Conservation (phyloP, 2,113 vertebrate species). For the Antigone vipio region DNA sequence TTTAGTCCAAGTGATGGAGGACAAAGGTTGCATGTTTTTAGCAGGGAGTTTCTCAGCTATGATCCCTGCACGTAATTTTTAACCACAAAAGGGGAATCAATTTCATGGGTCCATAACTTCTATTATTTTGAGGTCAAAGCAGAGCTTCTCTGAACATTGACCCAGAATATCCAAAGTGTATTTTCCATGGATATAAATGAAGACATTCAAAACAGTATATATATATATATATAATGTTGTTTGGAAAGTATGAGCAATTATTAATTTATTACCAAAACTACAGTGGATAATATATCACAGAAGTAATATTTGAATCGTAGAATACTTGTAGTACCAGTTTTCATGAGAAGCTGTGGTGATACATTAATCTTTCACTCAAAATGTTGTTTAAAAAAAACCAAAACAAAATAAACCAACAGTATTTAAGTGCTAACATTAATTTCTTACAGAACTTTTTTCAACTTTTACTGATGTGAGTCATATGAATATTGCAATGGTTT, state of each 20-base stretch:
- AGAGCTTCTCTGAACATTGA: not conserved
- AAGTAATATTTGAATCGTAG: not conserved
- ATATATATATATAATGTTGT: conserved; percentile 4
- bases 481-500: not conserved
- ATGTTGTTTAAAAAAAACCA: not conserved
- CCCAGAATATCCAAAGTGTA: not conserved
- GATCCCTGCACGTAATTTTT: not conserved
- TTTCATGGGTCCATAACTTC: conserved; percentile 23
- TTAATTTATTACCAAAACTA: conserved; percentile 26
- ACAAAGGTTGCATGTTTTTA: not conserved
- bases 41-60: not conserved
- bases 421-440: not conserved
- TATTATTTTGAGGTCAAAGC: conserved; percentile 16
- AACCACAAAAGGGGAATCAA: not conserved
- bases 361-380: not conserved
- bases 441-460: not conserved
- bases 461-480: not conserved
- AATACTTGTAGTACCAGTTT: not conserved
- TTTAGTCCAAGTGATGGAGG: not conserved
- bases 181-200: not conserved
- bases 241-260: conserved; percentile 15
- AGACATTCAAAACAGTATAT: not conserved
- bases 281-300: not conserved
- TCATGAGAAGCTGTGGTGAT: not conserved
- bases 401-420: not conserved